These are phyloP conservation scores for Erythrocebus patas DNA, from an alignment of 2,113 vertebrate genomes.

Conservation along the genomic window DNA sequence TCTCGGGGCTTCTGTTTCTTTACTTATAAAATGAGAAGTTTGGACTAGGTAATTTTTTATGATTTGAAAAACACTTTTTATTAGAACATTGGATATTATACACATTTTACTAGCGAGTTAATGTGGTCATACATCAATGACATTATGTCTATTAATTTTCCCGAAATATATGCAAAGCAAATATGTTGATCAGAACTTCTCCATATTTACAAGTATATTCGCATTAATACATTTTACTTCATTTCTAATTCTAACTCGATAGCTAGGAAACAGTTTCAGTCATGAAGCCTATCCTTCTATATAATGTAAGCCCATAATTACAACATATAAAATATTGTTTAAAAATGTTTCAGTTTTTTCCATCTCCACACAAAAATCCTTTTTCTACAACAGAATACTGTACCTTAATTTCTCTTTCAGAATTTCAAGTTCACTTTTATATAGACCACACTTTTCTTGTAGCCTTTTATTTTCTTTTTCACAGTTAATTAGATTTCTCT, in stretches of 20 bases:
- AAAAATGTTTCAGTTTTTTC: constrained; percentile 12
- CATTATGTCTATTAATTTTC: not conserved
- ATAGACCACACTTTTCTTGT: constrained; percentile 82
- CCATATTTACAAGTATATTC: not conserved
- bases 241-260: constrained; percentile 41
- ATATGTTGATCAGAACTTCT: not conserved
- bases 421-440: constrained; percentile 85
- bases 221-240: not conserved
- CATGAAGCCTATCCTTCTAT: constrained; percentile 8
- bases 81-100: not conserved
- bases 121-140: not conserved
- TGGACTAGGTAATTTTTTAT: not conserved
- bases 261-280: constrained; percentile 33
- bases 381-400: constrained; percentile 33
- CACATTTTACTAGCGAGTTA: constrained; percentile 16
- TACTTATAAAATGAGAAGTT: not conserved
- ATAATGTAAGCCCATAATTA: constrained; percentile 18
- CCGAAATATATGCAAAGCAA: constrained; percentile 33
- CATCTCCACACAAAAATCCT: constrained; percentile 15
- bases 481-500: constrained; percentile 85
- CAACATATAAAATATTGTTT: constrained; percentile 34
- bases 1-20: not conserved
- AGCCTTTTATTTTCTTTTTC: constrained; percentile 88
- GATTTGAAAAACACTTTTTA: constrained; percentile 8
- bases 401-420: constrained; percentile 88